Conservation (phyloP, 1,140 invertebrate species). For the Bombus fervidus region DNA sequence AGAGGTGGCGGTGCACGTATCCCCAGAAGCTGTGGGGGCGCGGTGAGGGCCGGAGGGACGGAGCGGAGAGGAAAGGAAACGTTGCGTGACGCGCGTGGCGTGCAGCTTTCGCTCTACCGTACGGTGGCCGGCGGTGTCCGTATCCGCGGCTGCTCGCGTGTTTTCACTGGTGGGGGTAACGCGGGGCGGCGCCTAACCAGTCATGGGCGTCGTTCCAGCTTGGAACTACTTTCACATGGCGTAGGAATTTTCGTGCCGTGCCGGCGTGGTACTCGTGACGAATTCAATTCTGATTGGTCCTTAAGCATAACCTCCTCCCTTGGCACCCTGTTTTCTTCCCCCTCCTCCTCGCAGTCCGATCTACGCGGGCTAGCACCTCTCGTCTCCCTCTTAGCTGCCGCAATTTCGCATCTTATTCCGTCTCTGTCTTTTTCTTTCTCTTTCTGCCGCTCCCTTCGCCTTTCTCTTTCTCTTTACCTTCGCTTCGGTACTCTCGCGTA, state of each 20-base stretch:
- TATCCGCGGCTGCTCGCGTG: constrained; percentile 50
- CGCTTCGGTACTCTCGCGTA: not conserved
- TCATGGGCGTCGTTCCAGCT: constrained; percentile 78
- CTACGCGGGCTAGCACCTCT: constrained; percentile 29
- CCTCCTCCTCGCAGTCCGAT: constrained; percentile 14
- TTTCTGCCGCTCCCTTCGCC: not conserved
- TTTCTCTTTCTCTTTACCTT: not conserved
- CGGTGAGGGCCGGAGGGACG: not conserved
- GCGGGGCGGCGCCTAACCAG: constrained; percentile 73
- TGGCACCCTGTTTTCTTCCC: constrained; percentile 68
- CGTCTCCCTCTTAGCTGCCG: constrained; percentile 55
- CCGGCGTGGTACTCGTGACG: constrained; percentile 79
- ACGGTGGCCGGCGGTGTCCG: constrained; percentile 43
- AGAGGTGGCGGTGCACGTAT: constrained; percentile 79
- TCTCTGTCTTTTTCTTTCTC: constrained; percentile 51
- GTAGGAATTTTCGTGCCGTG: constrained; percentile 73
- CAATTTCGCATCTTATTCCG: constrained; percentile 59
- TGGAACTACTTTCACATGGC: constrained; percentile 79
- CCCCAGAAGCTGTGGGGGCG: constrained; percentile 20
- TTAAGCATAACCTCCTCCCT: constrained; percentile 81
- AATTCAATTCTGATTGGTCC: constrained; percentile 83
- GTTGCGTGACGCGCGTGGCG: constrained; percentile 64
- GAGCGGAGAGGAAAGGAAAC: constrained; percentile 43
- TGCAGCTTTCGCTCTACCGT: constrained; percentile 50
- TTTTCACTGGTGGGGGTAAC: constrained; percentile 65